These are phyloP conservation scores for Sula dactylatra DNA, from an alignment of 2,113 vertebrate species.

Conservation along the genomic window DNA sequence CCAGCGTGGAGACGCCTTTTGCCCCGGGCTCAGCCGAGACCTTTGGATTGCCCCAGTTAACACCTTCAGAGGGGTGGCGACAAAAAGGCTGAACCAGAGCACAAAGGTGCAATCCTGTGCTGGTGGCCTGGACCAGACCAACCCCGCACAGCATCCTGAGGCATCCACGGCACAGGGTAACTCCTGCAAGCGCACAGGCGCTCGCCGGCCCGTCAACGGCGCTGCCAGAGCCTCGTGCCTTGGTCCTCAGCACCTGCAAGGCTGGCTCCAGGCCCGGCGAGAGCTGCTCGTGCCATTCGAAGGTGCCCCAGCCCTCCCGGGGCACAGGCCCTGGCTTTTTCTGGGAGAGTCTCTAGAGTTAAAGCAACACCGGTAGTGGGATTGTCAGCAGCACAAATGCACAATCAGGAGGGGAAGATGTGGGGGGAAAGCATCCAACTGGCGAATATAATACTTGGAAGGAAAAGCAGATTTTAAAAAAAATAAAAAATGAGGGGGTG, in stretches of 20 bases:
- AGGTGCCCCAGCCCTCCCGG: not conserved
- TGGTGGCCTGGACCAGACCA: not conserved
- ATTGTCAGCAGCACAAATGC: slow-evolving; percentile 46
- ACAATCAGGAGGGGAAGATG: slow-evolving; percentile 61
- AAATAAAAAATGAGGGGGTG: slow-evolving; percentile 48
- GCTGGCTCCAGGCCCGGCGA: not conserved
- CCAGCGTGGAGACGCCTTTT: not conserved
- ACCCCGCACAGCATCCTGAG: not conserved
- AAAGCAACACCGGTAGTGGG: slow-evolving; percentile 32
- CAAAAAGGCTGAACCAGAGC: not conserved
- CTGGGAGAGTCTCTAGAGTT: slow-evolving; percentile 13
- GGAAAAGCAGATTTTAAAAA: slow-evolving; percentile 60
- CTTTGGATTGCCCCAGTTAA: not conserved
- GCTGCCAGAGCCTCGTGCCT: not conserved
- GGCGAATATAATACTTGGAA: slow-evolving; percentile 65
- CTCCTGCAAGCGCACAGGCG: not conserved
- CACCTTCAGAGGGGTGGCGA: not conserved
- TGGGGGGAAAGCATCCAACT: slow-evolving; percentile 54
- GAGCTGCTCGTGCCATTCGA: rapidly evolving
- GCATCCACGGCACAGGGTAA: not conserved
- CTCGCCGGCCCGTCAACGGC: rapidly evolving
- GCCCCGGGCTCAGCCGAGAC: not conserved
- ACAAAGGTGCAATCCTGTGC: not conserved
- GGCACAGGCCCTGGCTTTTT: not conserved
- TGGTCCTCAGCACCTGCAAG: not conserved